Evolutionary conservation across 1,140 invertebrate genomes (phyloP).

Genomic region (Drosophila pandora): DNA sequence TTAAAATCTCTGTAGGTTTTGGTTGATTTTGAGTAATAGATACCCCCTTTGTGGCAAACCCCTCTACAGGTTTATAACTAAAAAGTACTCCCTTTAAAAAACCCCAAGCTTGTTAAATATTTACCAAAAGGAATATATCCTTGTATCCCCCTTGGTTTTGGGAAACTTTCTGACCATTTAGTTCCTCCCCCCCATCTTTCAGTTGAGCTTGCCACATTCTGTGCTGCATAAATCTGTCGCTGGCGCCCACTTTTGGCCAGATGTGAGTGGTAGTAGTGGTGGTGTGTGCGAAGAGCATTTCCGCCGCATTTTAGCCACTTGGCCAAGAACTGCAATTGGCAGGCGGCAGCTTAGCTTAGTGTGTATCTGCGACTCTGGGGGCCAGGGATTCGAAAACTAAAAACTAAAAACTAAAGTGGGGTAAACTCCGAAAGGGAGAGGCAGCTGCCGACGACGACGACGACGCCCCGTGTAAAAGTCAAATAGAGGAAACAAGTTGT

Average conservation of each 20-base stretch:
- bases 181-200: neutral
- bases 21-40: no score
- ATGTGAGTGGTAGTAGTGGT: constrained; percentile 18
- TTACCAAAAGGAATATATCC: neutral
- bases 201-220: constrained; percentile 12
- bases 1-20: neutral
- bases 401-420: constrained; percentile 45
- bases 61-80: no score
- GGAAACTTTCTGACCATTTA: neutral
- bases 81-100: no score
- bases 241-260: constrained; percentile 53
- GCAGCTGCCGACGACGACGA: constrained; percentile 17
- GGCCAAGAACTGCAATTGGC: constrained; percentile 50
- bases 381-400: constrained; percentile 20
- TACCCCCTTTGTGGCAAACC: no score
- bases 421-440: constrained; percentile 31
- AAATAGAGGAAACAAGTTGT: constrained; percentile 81
- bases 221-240: constrained; percentile 30
- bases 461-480: constrained; percentile 72
- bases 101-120: neutral
- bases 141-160: neutral
- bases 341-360: constrained; percentile 24
- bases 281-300: constrained; percentile 54
- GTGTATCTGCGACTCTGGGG: constrained; percentile 35
- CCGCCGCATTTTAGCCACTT: constrained; percentile 46